Base-by-base conservation (phyloP, 2,888 invertebrate species). In the Hirtodrosophila cameraria region DNA sequence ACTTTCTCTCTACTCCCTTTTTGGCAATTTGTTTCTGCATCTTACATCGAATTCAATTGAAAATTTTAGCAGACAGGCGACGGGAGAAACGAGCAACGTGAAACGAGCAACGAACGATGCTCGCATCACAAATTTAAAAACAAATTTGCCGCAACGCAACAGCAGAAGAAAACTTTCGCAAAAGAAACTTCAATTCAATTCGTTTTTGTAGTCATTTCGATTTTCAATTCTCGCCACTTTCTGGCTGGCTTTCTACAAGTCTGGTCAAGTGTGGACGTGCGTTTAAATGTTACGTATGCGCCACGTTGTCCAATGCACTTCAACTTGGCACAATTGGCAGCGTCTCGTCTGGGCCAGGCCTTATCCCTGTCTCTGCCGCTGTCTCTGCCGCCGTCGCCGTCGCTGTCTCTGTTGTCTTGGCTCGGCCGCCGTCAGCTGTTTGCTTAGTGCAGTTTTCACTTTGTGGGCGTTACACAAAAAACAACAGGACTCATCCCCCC, bases 231-330 rank as follows among this genome's bases (percentile, higher is more conserved):
- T 58, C 23, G 35, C 50, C 41, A 15, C 49, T 39, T 30, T 28
- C 25, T 11, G 12, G 12, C 28, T 28, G 9, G 18, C n/a, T 46
- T 38, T 35, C 48, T n/a, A n/a, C n/a, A n/a, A 58, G 42, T 23
- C 65, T 75, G 77, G 80, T 70, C 70, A 84, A 82, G 81, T 84
- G 85, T 74, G 61, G 60, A 84, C 85, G 64, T 79, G 74, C 67
- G 68, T 63, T 68, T 86, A 77, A 79, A 79, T 71, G 79, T 81
- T 87, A 86, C 75, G 81, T 86, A 86, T 86, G 73, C 84, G 79
- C 57, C 78, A 67, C 67, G 75, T 62, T 65, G 72, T 60, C 67
- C 76, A 33, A 52, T 68, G 80, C 77, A 70, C 73, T 79, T 82
- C 57, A 70, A 60, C 71, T 55, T 55, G 55, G 49, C 57, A 68